Conservation (phyloP, 2,888 invertebrate genomes). For the Lasioglossum leucozonium region DNA sequence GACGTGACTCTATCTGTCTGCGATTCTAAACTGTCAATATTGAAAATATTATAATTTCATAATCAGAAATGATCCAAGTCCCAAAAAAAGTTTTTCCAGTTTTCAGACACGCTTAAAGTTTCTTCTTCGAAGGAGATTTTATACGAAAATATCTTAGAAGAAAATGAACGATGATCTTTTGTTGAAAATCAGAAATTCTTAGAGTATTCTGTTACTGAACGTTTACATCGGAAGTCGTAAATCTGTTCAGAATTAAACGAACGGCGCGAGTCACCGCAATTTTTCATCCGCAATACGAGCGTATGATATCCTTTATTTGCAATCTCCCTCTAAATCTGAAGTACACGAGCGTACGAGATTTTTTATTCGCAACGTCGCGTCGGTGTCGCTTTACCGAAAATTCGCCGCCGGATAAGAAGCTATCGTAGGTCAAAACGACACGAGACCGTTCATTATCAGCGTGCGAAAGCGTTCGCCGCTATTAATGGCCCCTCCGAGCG, state of each 20-base stretch:
- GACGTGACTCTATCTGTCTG: too few relatives aligned
- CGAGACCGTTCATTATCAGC: neutral
- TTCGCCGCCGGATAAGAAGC: neutral
- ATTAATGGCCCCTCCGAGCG: slow-evolving; percentile 6
- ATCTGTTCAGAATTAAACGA: neutral
- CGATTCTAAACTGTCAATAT: too few relatives aligned
- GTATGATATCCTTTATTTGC: neutral
- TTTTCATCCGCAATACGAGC: neutral
- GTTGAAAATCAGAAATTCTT: neutral
- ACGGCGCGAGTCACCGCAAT: neutral
- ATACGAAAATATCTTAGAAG: too few relatives aligned
- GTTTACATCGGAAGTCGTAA: neutral
- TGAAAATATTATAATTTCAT: too few relatives aligned
- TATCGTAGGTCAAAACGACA: neutral
- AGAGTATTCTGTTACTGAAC: neutral
- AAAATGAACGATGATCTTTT: neutral
- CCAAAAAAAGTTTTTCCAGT: too few relatives aligned
- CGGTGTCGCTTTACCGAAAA: neutral
- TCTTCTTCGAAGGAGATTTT: too few relatives aligned
- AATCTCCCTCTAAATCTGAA: neutral
- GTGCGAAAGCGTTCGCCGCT: slow-evolving; percentile 2
- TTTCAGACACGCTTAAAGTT: too few relatives aligned
- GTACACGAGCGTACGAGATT: neutral
- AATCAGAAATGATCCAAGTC: too few relatives aligned
- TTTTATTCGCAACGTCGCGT: neutral